Conservation (phyloP, 2,888 invertebrate species). For the Apamea sordens region DNA sequence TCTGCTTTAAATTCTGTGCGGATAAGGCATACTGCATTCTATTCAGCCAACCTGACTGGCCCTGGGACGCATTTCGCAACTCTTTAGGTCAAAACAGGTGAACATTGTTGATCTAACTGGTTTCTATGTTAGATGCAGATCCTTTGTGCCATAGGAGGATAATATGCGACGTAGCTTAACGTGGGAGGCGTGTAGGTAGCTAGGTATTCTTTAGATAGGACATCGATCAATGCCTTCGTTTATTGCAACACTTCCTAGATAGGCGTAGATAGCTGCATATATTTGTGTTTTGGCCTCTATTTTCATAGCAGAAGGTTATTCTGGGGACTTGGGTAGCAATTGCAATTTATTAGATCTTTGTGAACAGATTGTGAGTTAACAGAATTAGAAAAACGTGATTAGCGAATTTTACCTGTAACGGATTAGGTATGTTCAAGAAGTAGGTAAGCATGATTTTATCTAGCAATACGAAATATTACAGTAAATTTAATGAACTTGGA, state of each 20-base stretch:
- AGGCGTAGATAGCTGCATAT: conserved; percentile 24
- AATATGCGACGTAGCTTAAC: conserved; percentile 43
- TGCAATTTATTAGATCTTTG: neutral
- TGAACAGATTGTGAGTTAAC: too few relatives aligned
- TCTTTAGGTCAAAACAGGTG: conserved; percentile 68
- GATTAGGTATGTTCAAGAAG: neutral
- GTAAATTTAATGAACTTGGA: neutral
- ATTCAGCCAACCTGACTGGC: conserved; percentile 50
- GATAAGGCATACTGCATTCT: conserved; percentile 57
- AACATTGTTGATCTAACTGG: conserved; percentile 67
- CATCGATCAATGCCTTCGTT: conserved; percentile 57
- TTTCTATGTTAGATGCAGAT: conserved; percentile 64
- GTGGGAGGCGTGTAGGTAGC: conserved; percentile 62
- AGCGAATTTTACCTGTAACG: neutral
- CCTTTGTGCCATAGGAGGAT: conserved; percentile 43
- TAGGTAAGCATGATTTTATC: neutral
- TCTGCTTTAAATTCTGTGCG: conserved; percentile 41
- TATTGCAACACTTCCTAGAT: conserved; percentile 57
- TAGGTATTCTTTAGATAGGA: conserved; percentile 50
- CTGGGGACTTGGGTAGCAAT: neutral
- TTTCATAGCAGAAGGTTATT: neutral
- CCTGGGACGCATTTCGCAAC: conserved; percentile 64
- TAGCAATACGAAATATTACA: neutral
- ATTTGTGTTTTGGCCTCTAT: conserved; percentile 17
- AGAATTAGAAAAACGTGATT: too few relatives aligned